Base-by-base conservation (phyloP, 2,797 vertebrate genomes). In the Podarcis lilfordi region DNA sequence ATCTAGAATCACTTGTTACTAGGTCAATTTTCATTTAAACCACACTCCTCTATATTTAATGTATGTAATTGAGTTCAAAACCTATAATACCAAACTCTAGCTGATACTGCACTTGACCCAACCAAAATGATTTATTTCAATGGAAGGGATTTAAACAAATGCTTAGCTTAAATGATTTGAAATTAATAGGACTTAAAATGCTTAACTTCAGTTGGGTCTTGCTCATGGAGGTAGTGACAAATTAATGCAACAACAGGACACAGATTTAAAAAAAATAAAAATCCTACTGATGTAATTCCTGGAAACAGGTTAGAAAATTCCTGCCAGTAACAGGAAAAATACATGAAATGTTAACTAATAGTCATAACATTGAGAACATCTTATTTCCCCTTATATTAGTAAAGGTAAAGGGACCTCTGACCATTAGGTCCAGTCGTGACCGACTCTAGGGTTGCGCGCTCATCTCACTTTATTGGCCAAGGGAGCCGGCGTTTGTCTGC, bases 1-100 rank as follows among this genome's bases (percentile, higher is more conserved):
- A 32, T 32, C 32, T 32, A 32, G 32, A 5, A 88, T 17, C 37
- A 90, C 0, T 32, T 91, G 88, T 88, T 68, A 81, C 32, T 90
- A 25, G 21, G 15, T 59, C 19, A 55, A 19, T 32, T 91, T 1
- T 82, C n/a, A 86, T 71, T 61, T 1, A 19, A 88, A 79, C 25
- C 83, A 89, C 5, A 4, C 2, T 72, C 23, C 15, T 2, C 17
- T 23, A 78, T 64, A 0, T 29, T 55, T 40, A 86, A 81, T 88
- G 68, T 40, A 87, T 1, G 1, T 61, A 0, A 0, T 1, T 84
- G 29, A 79, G 37, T 89, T 89, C n/a, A 68, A 23, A 82, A 78
- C 7, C 50, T 74, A 7, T n/a, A 61, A 2, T 75, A 40, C n/a
- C 61, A 75, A 79, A 29, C 19, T 59, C 13, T 69, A 55, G 43